Evolutionary conservation across 2,888 invertebrate species (phyloP).

Genomic region (Microplitis manilae): DNA sequence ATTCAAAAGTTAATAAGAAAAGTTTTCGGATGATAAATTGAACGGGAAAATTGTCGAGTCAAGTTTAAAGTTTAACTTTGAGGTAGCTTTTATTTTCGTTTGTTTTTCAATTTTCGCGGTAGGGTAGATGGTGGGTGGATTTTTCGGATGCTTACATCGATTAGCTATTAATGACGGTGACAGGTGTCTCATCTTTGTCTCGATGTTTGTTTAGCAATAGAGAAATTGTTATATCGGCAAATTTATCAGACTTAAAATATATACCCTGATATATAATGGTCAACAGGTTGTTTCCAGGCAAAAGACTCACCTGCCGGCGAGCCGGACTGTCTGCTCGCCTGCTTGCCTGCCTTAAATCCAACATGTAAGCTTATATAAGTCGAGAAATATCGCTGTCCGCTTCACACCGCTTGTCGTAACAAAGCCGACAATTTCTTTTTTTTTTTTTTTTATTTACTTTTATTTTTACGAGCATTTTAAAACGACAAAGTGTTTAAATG

Average conservation of each 20-base stretch:
- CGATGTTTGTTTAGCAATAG: not conserved
- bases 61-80: not conserved
- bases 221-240: not conserved
- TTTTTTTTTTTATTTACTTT: not conserved
- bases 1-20: constrained; percentile 1
- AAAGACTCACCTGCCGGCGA: constrained; percentile 33
- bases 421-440: constrained; percentile 4
- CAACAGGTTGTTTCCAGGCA: constrained; percentile 37
- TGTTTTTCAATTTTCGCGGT: not conserved
- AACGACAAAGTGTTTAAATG: not conserved
- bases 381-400: constrained; percentile 6
- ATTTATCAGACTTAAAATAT: constrained; percentile 10
- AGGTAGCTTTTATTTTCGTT: not conserved
- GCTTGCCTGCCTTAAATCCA: constrained; percentile 15
- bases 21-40: not conserved
- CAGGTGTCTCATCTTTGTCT: not conserved
- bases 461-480: not conserved
- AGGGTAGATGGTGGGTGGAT: not conserved
- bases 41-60: not conserved
- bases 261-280: constrained; percentile 2
- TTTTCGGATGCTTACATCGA: not conserved
- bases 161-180: not conserved
- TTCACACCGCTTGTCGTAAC: constrained; percentile 4
- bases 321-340: not conserved
- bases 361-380: constrained; percentile 21